Evolutionary conservation across 1,140 invertebrate species (phyloP).

Genomic region (Piezodorus guildinii): DNA sequence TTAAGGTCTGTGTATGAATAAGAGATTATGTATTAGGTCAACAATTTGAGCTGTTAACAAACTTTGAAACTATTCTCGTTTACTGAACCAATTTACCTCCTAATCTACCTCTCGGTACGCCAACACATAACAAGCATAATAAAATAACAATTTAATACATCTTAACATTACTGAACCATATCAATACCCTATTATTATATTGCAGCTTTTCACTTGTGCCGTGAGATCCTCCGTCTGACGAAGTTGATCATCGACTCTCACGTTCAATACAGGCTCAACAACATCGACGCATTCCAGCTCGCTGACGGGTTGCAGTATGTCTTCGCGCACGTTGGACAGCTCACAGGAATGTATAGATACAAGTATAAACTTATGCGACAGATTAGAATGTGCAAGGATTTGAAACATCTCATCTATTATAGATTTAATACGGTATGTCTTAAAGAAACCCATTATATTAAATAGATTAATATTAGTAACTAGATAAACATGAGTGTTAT

Average conservation of each 20-base stretch:
- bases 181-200: conserved; percentile 24
- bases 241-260: conserved; percentile 98
- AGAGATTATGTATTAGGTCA: too few species aligned
- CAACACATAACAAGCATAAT: too few species aligned
- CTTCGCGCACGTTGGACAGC: conserved; percentile 97
- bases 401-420: conserved; percentile 99
- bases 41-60: too few species aligned
- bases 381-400: conserved; percentile 99
- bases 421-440: conserved; percentile 94
- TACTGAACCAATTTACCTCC: too few species aligned
- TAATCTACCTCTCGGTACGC: too few species aligned
- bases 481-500: too few species aligned
- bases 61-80: too few species aligned
- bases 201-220: conserved; percentile 92
- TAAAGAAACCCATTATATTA: too few species aligned
- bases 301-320: conserved; percentile 99
- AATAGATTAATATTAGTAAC: too few species aligned
- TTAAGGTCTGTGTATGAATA: too few species aligned
- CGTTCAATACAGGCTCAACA: conserved; percentile 97
- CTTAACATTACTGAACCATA: not conserved
- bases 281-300: conserved; percentile 97
- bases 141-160: too few species aligned
- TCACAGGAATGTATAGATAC: conserved; percentile 99
- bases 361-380: conserved; percentile 99
- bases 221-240: conserved; percentile 93